Conservation (phyloP, 2,888 invertebrate genomes). For the Capitulum mitella region DNA sequence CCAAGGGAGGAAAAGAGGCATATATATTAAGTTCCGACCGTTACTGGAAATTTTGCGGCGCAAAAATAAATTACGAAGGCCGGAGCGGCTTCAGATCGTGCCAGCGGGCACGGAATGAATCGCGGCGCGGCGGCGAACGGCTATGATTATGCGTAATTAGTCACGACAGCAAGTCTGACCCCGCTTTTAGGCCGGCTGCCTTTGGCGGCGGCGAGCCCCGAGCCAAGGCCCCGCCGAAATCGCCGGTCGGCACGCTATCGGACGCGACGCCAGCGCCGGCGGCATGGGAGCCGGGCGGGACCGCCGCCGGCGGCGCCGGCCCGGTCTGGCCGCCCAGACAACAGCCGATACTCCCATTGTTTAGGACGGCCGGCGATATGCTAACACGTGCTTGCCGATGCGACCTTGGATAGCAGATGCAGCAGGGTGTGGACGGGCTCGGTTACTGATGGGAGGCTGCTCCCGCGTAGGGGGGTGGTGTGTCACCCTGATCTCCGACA, state of each 20-base stretch:
- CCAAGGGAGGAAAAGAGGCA: no score
- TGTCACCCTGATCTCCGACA: no score
- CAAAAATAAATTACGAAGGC: no score
- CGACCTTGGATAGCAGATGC: neutral
- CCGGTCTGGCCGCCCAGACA: neutral
- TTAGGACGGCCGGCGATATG: neutral
- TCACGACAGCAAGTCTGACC: neutral
- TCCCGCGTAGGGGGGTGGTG: no score
- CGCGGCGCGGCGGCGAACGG: neutral
- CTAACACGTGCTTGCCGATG: neutral
- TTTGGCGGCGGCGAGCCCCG: neutral
- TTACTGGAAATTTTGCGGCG: no score
- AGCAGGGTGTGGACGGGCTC: no score
- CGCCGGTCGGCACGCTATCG: neutral
- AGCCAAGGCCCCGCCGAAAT: neutral
- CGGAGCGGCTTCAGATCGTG: neutral
- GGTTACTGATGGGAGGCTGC: no score
- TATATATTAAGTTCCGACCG: no score
- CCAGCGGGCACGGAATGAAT: neutral
- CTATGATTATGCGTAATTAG: neutral
- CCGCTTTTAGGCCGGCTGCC: neutral
- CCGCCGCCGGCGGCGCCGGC: neutral
- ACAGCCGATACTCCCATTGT: neutral
- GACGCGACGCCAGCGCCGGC: neutral
- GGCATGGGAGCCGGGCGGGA: neutral